Percentiles rank a stretch among this genome's conserved stretches.
Conservation (phyloP, 2,888 invertebrate genomes). For the Apotomis turbidana region DNA sequence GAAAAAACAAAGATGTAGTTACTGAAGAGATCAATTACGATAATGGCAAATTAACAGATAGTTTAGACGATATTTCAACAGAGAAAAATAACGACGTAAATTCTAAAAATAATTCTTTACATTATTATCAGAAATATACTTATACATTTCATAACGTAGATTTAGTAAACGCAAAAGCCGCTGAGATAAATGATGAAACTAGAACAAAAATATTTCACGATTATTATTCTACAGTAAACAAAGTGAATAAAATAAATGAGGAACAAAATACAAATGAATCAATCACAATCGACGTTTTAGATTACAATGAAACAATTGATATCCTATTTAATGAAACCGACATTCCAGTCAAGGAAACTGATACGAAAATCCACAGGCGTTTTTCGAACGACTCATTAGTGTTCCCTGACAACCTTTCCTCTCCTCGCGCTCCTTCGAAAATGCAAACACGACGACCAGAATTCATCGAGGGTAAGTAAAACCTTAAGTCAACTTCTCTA, state of each 20-base stretch:
- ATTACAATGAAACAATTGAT: slow-evolving; percentile 43
- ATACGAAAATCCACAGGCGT: slow-evolving; percentile 38
- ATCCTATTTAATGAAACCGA: slow-evolving; percentile 42
- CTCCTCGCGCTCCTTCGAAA: slow-evolving; percentile 53
- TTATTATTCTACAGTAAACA: slow-evolving; percentile 72
- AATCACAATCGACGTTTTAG: slow-evolving; percentile 32
- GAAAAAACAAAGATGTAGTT: slow-evolving; percentile 56
- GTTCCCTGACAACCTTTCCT: slow-evolving; percentile 48
- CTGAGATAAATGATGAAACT: slow-evolving; percentile 65
- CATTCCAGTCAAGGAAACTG: slow-evolving; percentile 33
- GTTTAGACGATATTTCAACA: slow-evolving; percentile 39
- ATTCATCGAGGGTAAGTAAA: slow-evolving; percentile 59
- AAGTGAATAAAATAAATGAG: slow-evolving; percentile 48
- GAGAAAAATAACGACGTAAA: slow-evolving; percentile 36
- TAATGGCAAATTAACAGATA: slow-evolving; percentile 44
- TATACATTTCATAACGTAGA: slow-evolving; percentile 37
- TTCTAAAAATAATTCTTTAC: slow-evolving; percentile 37
- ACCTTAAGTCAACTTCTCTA: slow-evolving; percentile 35
- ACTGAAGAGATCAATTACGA: slow-evolving; percentile 45
- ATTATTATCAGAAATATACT: slow-evolving; percentile 25
- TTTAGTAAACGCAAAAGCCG: slow-evolving; percentile 42
- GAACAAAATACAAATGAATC: slow-evolving; percentile 40
- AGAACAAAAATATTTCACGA: slow-evolving; percentile 71
- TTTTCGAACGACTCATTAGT: slow-evolving; percentile 56
- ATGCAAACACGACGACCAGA: slow-evolving; percentile 54